phyloP scores from a whole-genome alignment of 2,113 vertebrate genomes.

The Rynchops niger region DNA sequence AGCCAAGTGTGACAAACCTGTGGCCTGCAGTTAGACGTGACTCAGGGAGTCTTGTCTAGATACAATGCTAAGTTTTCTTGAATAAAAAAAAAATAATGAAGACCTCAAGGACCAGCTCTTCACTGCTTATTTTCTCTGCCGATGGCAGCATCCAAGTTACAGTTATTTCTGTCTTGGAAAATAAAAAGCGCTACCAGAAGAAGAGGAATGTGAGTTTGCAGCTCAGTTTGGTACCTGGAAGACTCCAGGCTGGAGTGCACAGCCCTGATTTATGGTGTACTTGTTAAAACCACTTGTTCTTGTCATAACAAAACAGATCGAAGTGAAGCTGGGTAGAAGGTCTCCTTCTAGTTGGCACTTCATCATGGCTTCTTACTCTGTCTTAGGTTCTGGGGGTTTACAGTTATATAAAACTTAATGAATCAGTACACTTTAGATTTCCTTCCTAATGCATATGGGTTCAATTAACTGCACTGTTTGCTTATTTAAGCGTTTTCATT shows the following conservation, averaged over 20 bases:
- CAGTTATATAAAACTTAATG: conserved; percentile 77
- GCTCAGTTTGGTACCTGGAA: conserved; percentile 40
- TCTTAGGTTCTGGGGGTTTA: conserved; percentile 70
- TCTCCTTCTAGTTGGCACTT: conserved; percentile 58
- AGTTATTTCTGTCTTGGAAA: conserved; percentile 22
- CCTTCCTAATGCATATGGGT: conserved; percentile 74
- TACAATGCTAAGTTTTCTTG: not conserved
- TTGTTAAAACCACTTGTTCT: conserved; percentile 69
- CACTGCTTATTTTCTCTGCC: not conserved
- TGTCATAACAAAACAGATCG: conserved; percentile 61
- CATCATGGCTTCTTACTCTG: conserved; percentile 63
- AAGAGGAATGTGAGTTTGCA: conserved; percentile 4
- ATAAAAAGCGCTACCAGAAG: not conserved
- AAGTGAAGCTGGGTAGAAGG: conserved; percentile 44
- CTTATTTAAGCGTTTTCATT: conserved; percentile 76
- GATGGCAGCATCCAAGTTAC: not conserved
- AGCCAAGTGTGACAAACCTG: not conserved
- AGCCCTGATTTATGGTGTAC: conserved; percentile 58
- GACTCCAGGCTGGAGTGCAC: not conserved
- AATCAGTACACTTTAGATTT: conserved; percentile 73
- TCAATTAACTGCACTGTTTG: conserved; percentile 72
- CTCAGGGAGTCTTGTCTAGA: not conserved
- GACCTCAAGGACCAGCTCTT: not conserved
- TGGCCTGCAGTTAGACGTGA: not conserved
- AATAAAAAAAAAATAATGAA: not conserved